Evolutionary conservation across 2,797 vertebrate genomes (phyloP), one percentile per base, ranked within the genome.

Genomic region (Chromobotia macracanthus): DNA sequence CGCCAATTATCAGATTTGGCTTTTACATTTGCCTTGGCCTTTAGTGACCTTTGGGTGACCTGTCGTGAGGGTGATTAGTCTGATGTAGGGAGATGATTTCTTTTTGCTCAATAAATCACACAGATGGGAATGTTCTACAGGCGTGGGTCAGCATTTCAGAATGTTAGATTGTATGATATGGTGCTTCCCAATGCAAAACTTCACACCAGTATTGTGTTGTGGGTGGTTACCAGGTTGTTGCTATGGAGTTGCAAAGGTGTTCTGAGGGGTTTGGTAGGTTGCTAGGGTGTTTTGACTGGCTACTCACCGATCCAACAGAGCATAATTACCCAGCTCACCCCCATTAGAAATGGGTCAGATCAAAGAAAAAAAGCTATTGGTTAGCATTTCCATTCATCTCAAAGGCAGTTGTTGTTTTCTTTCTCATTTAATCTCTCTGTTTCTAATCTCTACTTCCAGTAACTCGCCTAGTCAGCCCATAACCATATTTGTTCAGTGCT

Each of bases 61-160:
- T 84, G 89, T 90, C 88, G 87, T 46, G 63, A 84, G 85, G n/a
- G 38, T 21, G 51, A 84, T 73, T 82, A 83, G 90, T 89, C 87
- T 87, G 86, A 92, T 91, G 87, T 86, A 80, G 58, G 25, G 67
- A 73, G 75, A 72, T 73, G 18, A 79, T 75, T 83, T 73, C 83
- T 85, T 81, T 88, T 86, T 79, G 86, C 86, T 92, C 89, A 91
- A 92, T 93, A 92, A 87, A 82, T 89, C 87, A 86, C 89, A 66
- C 18, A 74, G 63, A 21, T 55, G 44, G 35, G 48, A 68, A 70
- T 78, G 58, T 53, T 71, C 67, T 12, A 51, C 76, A 8, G 56
- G 8, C 10, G 10, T 56, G 23, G n/a, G 3, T 11, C 7, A 15
- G 64, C 38, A 6, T 58, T 50, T 77, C n/a, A 35, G n/a, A 77